Conservation (phyloP, 2,113 vertebrate species). For the Scomber scombrus region DNA sequence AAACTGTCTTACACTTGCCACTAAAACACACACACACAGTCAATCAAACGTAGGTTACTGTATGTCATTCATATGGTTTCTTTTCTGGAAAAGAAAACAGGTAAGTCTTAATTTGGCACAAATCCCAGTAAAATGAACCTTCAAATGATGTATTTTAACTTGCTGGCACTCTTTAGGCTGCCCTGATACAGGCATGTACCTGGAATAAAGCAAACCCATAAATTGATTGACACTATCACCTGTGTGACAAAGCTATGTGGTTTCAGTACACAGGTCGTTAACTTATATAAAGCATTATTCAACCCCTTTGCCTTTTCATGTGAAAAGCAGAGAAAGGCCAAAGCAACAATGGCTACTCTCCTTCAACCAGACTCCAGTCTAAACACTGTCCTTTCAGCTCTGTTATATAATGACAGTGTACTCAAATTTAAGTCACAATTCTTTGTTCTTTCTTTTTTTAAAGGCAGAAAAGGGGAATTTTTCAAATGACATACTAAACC, state of each 20-base stretch:
- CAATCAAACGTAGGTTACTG: not conserved
- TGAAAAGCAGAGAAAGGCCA: slow-evolving; percentile 37
- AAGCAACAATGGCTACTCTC: slow-evolving; percentile 49
- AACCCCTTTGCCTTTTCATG: slow-evolving; percentile 41
- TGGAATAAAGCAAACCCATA: slow-evolving; percentile 24
- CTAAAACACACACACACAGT: not conserved
- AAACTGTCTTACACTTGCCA: not conserved
- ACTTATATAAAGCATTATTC: slow-evolving; percentile 63
- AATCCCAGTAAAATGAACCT: not conserved
- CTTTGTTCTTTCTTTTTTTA: too few relatives aligned
- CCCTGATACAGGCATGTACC: not conserved
- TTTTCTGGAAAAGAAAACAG: not conserved
- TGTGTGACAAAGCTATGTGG: slow-evolving; percentile 28
- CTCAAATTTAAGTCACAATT: not conserved
- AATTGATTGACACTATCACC: slow-evolving; percentile 26
- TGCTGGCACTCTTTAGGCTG: not conserved
- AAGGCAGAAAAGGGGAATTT: not conserved
- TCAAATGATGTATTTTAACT: not conserved
- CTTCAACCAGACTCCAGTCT: slow-evolving; percentile 36
- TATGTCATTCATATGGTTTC: not conserved
- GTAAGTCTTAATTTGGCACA: too few relatives aligned
- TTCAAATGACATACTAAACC: slow-evolving; percentile 8
- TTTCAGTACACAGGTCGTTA: slow-evolving; percentile 32
- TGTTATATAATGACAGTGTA: slow-evolving; percentile 5
- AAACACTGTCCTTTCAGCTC: slow-evolving; percentile 2